Conservation (phyloP, 2,888 invertebrate species). For the Stenodema calcarata region DNA sequence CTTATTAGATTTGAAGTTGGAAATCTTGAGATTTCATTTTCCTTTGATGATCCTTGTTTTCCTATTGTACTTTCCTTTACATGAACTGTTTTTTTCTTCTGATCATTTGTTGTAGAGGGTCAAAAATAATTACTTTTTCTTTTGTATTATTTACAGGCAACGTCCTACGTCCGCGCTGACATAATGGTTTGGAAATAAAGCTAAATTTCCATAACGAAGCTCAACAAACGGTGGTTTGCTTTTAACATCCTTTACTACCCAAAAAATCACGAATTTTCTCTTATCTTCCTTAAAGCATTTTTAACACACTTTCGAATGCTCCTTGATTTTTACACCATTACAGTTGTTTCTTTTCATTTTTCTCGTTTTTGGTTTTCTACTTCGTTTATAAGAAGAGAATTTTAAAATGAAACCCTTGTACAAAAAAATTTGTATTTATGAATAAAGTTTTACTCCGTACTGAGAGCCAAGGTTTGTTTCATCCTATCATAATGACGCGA, state of each 20-base stretch:
- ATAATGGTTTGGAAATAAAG: conserved; percentile 61
- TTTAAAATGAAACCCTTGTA: conserved; percentile 51
- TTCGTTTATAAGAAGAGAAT: conserved; percentile 48
- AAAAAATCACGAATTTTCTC: conserved; percentile 33
- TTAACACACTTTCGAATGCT: conserved; percentile 17
- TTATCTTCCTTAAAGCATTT: conserved; percentile 42
- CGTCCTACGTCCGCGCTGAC: conserved; percentile 22
- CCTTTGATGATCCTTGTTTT: background rate
- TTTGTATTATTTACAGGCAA: conserved; percentile 62
- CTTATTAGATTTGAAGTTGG: conserved; percentile 41
- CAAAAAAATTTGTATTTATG: conserved; percentile 54
- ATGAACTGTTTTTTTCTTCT: background rate
- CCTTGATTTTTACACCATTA: conserved; percentile 26
- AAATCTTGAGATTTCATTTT: background rate
- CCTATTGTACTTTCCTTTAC: conserved; percentile 5
- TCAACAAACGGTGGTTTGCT: conserved; percentile 59
- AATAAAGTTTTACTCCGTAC: conserved; percentile 52
- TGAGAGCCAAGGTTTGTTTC: conserved; percentile 19
- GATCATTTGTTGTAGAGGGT: background rate
- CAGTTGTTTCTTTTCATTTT: conserved; percentile 46
- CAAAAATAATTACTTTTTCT: conserved; percentile 34
- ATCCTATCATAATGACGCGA: background rate
- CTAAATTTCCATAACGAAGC: conserved; percentile 62
- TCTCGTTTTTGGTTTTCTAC: conserved; percentile 50
- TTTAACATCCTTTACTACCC: conserved; percentile 40